Evolutionary conservation across 1,140 invertebrate species (phyloP), one percentile per base, ranked within the genome.

Genomic region (Eupeodes corollae): DNA sequence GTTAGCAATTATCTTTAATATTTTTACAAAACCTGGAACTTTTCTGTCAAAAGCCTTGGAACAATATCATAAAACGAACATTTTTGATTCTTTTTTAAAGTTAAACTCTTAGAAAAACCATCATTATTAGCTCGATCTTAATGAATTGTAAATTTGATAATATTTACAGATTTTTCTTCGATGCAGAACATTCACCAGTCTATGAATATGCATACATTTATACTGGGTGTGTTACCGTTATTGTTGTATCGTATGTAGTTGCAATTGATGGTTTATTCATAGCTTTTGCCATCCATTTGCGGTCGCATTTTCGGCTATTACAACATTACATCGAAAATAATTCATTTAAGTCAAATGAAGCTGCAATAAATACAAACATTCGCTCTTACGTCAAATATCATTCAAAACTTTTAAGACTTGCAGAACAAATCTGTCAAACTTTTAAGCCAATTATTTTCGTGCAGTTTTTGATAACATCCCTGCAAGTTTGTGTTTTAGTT

Each of bases 401-500:
- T 39, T 52, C 51, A 6, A 42, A 39, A 11, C 42, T 65, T 3
- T 44, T 64, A 1, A 31, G n/a, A 13, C 21, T 65, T 30, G 49
- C 55, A 31, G 40, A 51, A 6, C 40, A 50, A 12, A 31, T 65
- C 14, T 54, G 58, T 2, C 11, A 42, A 5, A 58, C 56, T 6
- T 65, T 59, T 15, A 56, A 44, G 19, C 58, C 62, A n/a, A 65
- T 63, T 8, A 56, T 65, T 2, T 56, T 65, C 35, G 58, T 55
- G 3, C 62, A 65, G 47, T 65, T 65, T 38, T 48, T 65, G 5
- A 59, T 65, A 15, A 65, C 62, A 6, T 65, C 62, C 15, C 37
- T 65, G 48, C 55, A 61, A 49, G 56, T 65, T 15, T 60, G 62
- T 19, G 59, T 65, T 30, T 65, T 65, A n/a, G 59, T 65, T n/a